Evolutionary conservation across 2,113 vertebrate genomes (phyloP).

Genomic region (Aptenodytes forsteri): DNA sequence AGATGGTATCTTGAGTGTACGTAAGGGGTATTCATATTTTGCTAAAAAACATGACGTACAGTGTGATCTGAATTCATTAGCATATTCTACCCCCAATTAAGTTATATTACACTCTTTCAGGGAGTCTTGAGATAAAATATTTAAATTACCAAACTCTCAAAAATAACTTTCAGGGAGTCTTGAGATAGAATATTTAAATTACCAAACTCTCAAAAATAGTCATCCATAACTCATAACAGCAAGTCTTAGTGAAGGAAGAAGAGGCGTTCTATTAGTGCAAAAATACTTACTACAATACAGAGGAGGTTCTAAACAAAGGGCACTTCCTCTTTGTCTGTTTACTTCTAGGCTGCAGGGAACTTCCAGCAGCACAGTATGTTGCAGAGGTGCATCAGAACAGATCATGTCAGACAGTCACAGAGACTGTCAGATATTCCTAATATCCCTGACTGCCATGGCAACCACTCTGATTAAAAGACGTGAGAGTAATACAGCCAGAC

Average conservation of each 20-base stretch:
- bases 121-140: background rate
- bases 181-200: background rate
- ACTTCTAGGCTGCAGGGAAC: background rate
- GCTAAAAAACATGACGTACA: background rate
- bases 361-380: background rate
- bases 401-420: background rate
- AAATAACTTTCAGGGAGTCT: background rate
- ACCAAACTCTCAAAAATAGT: background rate
- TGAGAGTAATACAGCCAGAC: background rate
- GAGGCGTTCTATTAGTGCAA: background rate
- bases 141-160: background rate
- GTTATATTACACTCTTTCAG: background rate
- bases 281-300: background rate
- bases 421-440: background rate
- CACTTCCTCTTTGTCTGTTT: background rate
- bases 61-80: background rate
- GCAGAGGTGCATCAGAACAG: background rate
- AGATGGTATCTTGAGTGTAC: background rate
- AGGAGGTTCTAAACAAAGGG: background rate
- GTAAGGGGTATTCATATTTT: background rate
- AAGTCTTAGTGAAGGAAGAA: background rate
- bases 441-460: conserved; percentile 14
- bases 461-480: background rate
- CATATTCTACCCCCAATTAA: background rate
- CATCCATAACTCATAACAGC: background rate